Evolutionary conservation across 2,888 invertebrate species (phyloP).

Genomic region (Torymus auratus): DNA sequence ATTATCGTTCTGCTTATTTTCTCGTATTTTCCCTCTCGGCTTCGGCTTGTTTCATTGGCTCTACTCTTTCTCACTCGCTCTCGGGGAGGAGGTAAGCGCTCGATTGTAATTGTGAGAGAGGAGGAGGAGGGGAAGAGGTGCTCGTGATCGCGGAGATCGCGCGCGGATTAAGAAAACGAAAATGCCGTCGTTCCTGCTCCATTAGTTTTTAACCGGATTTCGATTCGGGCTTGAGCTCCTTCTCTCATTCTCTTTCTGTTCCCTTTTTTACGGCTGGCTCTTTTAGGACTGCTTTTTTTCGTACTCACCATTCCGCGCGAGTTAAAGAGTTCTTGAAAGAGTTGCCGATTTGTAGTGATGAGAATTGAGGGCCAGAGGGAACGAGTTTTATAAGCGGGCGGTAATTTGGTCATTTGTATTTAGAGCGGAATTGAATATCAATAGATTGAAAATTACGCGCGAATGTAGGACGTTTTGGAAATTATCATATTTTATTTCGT

Average conservation of each 20-base stretch:
- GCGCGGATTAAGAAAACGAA: constrained; percentile 51
- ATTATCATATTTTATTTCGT: too few relatives aligned
- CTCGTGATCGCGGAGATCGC: constrained; percentile 36
- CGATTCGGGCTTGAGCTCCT: not conserved
- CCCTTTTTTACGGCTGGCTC: constrained; percentile 13
- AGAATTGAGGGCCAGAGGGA: too few relatives aligned
- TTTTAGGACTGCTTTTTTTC: not conserved
- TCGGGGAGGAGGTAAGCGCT: too few relatives aligned
- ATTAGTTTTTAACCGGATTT: constrained; percentile 40
- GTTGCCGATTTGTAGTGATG: too few relatives aligned
- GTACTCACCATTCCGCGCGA: not conserved
- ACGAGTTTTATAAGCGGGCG: too few relatives aligned
- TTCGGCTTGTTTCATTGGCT: constrained; percentile 19
- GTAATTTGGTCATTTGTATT: too few relatives aligned
- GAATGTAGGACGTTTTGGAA: too few relatives aligned
- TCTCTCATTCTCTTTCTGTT: not conserved
- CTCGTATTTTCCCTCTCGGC: constrained; percentile 37
- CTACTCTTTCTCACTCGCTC: constrained; percentile 4
- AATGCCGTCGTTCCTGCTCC: constrained; percentile 37
- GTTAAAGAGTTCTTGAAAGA: too few relatives aligned
- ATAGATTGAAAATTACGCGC: too few relatives aligned
- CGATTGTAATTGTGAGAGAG: constrained; percentile 21
- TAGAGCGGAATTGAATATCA: too few relatives aligned
- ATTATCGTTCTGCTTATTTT: constrained; percentile 54
- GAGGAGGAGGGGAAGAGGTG: too few relatives aligned